phyloP scores from a whole-genome alignment of 2,113 vertebrate genomes.

The Hypocryptadius cinnamomeus region DNA sequence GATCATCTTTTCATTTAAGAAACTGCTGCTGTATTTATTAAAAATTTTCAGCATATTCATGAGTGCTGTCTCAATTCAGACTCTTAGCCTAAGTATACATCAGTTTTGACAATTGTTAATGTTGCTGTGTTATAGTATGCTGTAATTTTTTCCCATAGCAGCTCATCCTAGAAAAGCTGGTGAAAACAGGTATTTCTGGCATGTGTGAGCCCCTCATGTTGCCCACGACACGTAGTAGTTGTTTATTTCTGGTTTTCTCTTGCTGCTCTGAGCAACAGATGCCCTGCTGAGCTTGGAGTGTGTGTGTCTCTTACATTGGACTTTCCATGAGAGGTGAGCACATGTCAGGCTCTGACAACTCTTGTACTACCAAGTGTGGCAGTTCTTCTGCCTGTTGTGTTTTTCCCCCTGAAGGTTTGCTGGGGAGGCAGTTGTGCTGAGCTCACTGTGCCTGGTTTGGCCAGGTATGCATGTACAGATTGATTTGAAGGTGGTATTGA shows the following conservation, averaged over 20 bases:
- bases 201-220: neutral
- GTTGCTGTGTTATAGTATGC: neutral
- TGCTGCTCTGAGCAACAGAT: neutral
- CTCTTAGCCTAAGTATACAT: neutral
- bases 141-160: neutral
- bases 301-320: neutral
- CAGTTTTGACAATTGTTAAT: neutral
- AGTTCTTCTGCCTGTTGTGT: neutral
- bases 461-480: fast-evolving
- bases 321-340: neutral
- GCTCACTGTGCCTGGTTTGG: neutral
- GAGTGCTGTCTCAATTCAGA: neutral
- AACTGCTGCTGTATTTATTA: neutral
- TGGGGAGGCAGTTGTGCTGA: neutral
- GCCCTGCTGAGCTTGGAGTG: neutral
- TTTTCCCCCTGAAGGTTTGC: fast-evolving
- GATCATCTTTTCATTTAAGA: neutral
- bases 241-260: neutral
- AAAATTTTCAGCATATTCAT: neutral
- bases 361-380: neutral
- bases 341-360: neutral
- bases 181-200: neutral
- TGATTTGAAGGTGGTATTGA: neutral
- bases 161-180: neutral
- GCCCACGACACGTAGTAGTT: neutral